Evolutionary conservation across 2,888 invertebrate genomes (phyloP).

Genomic region (Sesamia inferens): DNA sequence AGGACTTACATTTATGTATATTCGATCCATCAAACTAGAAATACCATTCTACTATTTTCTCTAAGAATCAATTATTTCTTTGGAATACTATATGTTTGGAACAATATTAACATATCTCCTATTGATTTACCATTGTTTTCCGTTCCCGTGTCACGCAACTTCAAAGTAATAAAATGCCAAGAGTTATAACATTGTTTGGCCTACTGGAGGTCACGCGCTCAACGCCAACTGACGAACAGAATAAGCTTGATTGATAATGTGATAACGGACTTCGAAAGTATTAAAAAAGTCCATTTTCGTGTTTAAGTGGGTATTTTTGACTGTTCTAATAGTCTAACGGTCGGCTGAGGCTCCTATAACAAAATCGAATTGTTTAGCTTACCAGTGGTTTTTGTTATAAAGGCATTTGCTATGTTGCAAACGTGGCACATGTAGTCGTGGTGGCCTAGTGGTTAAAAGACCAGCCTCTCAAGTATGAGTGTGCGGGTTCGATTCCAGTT

Average conservation of each 20-base stretch:
- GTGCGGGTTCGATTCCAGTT: too few relatives aligned
- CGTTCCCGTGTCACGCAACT: constrained; percentile 14
- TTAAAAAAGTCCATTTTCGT: background rate
- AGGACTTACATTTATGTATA: background rate
- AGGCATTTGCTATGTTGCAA: too few relatives aligned
- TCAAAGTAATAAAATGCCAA: constrained; percentile 9
- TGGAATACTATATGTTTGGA: background rate
- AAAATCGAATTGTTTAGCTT: too few relatives aligned
- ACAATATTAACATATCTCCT: constrained; percentile 2
- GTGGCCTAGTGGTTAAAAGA: too few relatives aligned
- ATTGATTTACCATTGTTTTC: constrained; percentile 23
- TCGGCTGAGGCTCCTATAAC: background rate
- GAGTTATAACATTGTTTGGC: constrained; percentile 14
- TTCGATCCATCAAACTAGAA: background rate
- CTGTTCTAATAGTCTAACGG: background rate
- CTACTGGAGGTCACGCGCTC: constrained; percentile 10
- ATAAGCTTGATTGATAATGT: background rate
- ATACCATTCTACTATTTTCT: too few relatives aligned
- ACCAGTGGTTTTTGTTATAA: too few relatives aligned
- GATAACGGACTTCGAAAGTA: background rate
- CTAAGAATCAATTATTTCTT: constrained; percentile 6
- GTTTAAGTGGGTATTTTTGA: background rate
- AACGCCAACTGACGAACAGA: background rate
- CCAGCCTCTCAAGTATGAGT: too few relatives aligned
- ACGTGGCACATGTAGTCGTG: too few relatives aligned